phyloP scores from a whole-genome alignment of 2,888 invertebrate species.

The Rhamphomyia laevipes region DNA sequence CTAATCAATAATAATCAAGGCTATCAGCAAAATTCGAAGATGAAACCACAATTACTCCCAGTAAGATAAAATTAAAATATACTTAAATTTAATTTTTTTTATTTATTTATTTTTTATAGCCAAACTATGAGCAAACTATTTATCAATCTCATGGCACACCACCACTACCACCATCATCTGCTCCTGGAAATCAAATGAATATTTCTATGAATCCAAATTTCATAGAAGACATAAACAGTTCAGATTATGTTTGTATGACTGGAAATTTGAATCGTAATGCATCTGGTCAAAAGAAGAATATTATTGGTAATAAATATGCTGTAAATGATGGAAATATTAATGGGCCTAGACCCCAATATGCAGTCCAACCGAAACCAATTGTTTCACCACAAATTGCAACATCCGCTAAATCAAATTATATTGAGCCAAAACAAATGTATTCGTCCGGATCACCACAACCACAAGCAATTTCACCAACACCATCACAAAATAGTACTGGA shows the following conservation, averaged over 20 bases:
- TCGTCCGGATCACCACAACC: conserved; percentile 9
- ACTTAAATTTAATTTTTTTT: no score
- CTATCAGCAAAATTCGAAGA: no score
- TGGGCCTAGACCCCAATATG: conserved; percentile 12
- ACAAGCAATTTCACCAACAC: conserved; percentile 47
- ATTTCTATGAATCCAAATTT: conserved; percentile 37
- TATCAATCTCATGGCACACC: background rate
- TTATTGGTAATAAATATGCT: conserved; percentile 1
- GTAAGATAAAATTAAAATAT: no score
- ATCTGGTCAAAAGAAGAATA: conserved; percentile 3
- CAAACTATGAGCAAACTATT: background rate
- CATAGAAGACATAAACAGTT: conserved; percentile 61
- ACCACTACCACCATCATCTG: background rate
- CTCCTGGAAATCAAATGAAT: conserved; percentile 21
- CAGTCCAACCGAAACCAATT: conserved; percentile 9
- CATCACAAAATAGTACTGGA: conserved; percentile 51
- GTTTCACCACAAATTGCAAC: conserved; percentile 6
- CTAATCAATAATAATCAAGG: background rate
- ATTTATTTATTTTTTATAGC: background rate
- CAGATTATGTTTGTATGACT: conserved; percentile 77
- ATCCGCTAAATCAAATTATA: conserved; percentile 7
- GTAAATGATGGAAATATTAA: background rate
- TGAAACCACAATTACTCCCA: no score
- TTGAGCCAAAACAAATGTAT: conserved; percentile 14
- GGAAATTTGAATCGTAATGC: conserved; percentile 44